Conservation (phyloP, 2,797 vertebrate genomes). For the Muscicapa comitata region DNA sequence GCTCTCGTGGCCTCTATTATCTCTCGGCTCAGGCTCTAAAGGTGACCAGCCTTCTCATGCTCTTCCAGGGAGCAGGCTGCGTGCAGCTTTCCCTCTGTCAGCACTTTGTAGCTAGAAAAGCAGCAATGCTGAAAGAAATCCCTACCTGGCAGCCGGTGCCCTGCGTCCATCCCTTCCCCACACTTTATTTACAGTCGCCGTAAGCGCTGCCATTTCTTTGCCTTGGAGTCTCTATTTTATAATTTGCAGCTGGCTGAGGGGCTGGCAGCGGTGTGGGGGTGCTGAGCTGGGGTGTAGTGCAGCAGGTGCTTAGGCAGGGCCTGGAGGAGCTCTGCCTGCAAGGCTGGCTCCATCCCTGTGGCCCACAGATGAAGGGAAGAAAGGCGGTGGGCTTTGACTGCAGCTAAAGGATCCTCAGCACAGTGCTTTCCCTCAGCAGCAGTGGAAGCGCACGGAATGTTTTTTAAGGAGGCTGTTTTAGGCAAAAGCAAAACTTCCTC, state of each 20-base stretch:
- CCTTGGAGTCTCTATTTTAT: not conserved
- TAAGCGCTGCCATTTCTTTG: not conserved
- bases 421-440: not conserved
- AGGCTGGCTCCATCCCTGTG: accelerated
- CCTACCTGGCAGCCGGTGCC: not conserved
- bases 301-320: not conserved
- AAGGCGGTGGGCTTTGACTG: not conserved
- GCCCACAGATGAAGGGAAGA: accelerated
- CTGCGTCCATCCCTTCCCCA: accelerated
- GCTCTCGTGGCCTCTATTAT: not conserved
- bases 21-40: not conserved
- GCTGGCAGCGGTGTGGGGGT: not conserved
- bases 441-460: not conserved
- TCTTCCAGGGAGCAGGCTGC: not conserved
- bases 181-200: not conserved
- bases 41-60: accelerated
- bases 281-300: accelerated
- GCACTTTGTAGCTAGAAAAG: not conserved
- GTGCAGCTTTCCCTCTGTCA: not conserved
- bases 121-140: not conserved
- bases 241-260: not conserved
- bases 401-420: not conserved
- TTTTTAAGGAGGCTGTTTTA: not conserved
- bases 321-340: accelerated
- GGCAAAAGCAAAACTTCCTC: not conserved